Percentiles rank a stretch among this genome's conserved stretches.
These are phyloP conservation scores for Mesoclemmys tuberculata DNA, from an alignment of 2,113 vertebrate genomes.

Conservation along the genomic window DNA sequence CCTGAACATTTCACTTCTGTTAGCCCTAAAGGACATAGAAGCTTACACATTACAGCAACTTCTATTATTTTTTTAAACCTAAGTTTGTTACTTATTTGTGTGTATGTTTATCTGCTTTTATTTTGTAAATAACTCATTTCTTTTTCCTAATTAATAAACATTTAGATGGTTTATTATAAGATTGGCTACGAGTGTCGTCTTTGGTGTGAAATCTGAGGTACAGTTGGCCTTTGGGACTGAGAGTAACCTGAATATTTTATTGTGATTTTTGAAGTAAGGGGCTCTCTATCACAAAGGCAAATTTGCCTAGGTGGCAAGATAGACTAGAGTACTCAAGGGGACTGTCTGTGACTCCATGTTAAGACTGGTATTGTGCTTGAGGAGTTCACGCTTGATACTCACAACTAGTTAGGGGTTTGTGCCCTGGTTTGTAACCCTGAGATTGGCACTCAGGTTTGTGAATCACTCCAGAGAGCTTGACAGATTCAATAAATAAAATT, in stretches of 20 bases:
- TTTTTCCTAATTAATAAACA: background rate
- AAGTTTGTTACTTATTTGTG: background rate
- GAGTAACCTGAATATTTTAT: background rate
- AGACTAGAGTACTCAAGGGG: background rate
- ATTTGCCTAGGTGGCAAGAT: background rate
- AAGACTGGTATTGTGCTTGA: background rate
- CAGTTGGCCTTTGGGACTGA: background rate
- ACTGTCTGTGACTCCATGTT: background rate
- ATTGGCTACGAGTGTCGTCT: background rate
- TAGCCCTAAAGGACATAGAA: background rate
- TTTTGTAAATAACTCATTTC: background rate
- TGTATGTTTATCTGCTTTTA: background rate
- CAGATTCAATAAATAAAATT: constrained; percentile 12
- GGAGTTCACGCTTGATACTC: background rate
- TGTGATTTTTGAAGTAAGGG: background rate
- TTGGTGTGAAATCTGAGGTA: background rate
- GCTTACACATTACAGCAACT: background rate
- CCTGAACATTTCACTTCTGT: background rate
- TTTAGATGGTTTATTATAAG: background rate
- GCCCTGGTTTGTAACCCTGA: background rate
- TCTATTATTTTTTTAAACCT: background rate
- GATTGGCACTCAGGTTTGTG: background rate
- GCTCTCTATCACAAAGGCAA: background rate
- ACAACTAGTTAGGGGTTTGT: background rate
- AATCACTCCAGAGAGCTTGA: background rate